A percentile compares a stretch with the other conserved stretches of the same genome.
These are phyloP conservation scores for Syrphus vitripennis DNA, from an alignment of 2,888 invertebrate species.

Conservation along the genomic window DNA sequence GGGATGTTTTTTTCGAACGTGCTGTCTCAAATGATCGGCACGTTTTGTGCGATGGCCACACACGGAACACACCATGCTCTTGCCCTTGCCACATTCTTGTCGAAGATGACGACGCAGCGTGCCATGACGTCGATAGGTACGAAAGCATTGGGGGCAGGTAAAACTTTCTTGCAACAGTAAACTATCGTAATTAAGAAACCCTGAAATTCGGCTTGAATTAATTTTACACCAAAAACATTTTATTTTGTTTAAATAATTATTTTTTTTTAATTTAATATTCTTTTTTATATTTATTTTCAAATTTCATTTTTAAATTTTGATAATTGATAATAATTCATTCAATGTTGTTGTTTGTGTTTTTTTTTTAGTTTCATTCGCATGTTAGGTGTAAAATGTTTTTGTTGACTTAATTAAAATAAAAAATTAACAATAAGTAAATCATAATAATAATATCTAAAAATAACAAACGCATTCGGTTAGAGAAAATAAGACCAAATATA, in stretches of 20 bases:
- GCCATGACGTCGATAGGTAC: constrained; percentile 83
- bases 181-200: constrained; percentile 72
- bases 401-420: constrained; percentile 23
- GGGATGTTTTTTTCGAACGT: constrained; percentile 82
- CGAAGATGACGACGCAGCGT: constrained; percentile 83
- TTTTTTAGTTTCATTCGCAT: constrained; percentile 45
- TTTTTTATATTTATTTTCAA: constrained; percentile 4
- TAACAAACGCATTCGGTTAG: constrained; percentile 70
- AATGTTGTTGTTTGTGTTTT: constrained; percentile 45
- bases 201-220: constrained; percentile 73
- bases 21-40: constrained; percentile 82
- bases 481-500: constrained; percentile 38
- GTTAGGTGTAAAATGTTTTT: constrained; percentile 65
- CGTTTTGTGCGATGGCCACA: constrained; percentile 83
- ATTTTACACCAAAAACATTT: constrained; percentile 70
- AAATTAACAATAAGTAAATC: background rate
- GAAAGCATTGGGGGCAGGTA: constrained; percentile 81
- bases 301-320: constrained; percentile 71
- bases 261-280: constrained; percentile 20
- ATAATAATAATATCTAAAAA: constrained; percentile 37
- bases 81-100: constrained; percentile 83
- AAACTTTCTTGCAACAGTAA: constrained; percentile 77
- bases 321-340: constrained; percentile 38
- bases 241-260: constrained; percentile 35
- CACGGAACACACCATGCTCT: constrained; percentile 82